Evolutionary conservation across 2,113 vertebrate genomes (phyloP).

Genomic region (Chaetura pelagica): DNA sequence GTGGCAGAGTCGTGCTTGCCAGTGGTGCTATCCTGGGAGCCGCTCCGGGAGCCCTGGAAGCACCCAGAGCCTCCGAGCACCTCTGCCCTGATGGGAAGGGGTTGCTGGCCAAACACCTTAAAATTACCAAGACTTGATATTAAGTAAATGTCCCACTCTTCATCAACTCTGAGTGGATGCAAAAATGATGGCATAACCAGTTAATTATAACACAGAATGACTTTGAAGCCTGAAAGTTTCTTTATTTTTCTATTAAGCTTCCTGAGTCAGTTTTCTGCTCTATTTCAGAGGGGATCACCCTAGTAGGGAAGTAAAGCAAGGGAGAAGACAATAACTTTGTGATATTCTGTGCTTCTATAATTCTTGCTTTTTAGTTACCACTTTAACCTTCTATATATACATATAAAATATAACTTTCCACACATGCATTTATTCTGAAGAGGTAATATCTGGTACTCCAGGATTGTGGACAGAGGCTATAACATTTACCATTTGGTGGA

Average conservation of each 20-base stretch:
- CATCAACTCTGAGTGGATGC: background rate
- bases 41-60: fast-evolving
- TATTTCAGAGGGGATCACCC: background rate
- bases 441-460: background rate
- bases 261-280: background rate
- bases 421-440: background rate
- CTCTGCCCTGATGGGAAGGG: background rate
- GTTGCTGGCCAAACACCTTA: background rate
- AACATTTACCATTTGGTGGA: background rate
- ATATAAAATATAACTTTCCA: background rate
- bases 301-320: background rate
- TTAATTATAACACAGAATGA: background rate
- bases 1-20: fast-evolving
- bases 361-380: background rate
- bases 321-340: background rate
- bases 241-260: background rate
- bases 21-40: background rate
- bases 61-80: fast-evolving
- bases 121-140: background rate
- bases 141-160: background rate
- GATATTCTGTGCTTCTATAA: background rate
- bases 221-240: background rate
- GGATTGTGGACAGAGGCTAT: background rate
- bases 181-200: background rate
- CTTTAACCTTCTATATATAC: background rate